Conservation (phyloP, 2,888 invertebrate genomes). For the Listrodromus nycthemerus region DNA sequence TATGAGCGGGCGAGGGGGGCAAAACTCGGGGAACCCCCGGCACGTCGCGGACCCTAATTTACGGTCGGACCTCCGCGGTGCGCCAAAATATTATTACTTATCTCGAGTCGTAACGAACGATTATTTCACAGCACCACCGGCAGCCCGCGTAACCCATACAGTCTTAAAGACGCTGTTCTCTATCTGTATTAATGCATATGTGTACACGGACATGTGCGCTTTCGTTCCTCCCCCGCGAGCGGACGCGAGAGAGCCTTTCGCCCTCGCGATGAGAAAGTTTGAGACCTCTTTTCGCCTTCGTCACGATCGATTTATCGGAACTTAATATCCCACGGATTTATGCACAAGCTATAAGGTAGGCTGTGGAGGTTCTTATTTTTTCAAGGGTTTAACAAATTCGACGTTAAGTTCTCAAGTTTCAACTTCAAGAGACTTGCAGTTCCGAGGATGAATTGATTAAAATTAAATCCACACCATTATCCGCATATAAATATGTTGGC, state of each 20-base stretch:
- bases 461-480: too few relatives aligned
- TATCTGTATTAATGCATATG: background rate
- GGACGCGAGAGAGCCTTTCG: background rate
- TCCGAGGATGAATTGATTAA: too few relatives aligned
- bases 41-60: constrained; percentile 82
- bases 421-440: too few relatives aligned
- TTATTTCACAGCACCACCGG: constrained; percentile 66
- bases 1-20: constrained; percentile 62
- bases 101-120: constrained; percentile 73
- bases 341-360: background rate
- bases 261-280: constrained; percentile 28
- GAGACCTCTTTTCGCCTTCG: constrained; percentile 30
- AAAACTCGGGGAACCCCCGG: constrained; percentile 68
- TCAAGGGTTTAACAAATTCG: background rate
- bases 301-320: constrained; percentile 17
- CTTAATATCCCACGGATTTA: background rate
- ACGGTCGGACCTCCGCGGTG: constrained; percentile 83
- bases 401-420: background rate
- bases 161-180: background rate
- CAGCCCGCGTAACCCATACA: constrained; percentile 41
- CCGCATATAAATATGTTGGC: too few relatives aligned
- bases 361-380: too few relatives aligned
- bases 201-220: background rate
- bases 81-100: constrained; percentile 82
- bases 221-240: constrained; percentile 38